These are phyloP conservation scores for Trachelus iudaicus DNA, from an alignment of 2,888 invertebrate genomes.

Conservation along the genomic window DNA sequence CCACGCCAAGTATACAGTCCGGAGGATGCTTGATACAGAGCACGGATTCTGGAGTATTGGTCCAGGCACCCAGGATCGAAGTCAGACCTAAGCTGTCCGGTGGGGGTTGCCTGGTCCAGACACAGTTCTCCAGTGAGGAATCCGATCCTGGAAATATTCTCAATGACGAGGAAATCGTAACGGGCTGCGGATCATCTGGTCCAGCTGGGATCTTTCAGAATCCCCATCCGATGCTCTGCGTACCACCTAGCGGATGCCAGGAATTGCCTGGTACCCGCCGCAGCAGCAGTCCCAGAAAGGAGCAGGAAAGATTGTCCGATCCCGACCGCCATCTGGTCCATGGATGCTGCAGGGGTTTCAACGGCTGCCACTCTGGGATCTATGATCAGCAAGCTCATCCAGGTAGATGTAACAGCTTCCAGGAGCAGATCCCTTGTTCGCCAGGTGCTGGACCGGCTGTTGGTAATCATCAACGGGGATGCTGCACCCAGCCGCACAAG, in stretches of 20 bases:
- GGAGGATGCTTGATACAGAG: slow-evolving; percentile 47
- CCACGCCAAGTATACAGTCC: slow-evolving; percentile 44
- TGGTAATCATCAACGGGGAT: background rate
- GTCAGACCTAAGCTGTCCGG: slow-evolving; percentile 48
- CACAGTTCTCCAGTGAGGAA: slow-evolving; percentile 30
- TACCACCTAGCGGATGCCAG: slow-evolving; percentile 54
- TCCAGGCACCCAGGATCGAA: slow-evolving; percentile 46
- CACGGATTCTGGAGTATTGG: slow-evolving; percentile 35
- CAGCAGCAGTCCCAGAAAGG: background rate
- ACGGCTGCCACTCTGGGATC: background rate
- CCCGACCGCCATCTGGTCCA: background rate
- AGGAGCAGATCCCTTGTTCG: background rate
- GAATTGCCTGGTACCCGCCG: slow-evolving; percentile 52
- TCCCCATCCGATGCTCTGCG: slow-evolving; percentile 16
- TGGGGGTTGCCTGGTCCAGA: slow-evolving; percentile 43
- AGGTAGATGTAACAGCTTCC: background rate
- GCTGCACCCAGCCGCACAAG: background rate
- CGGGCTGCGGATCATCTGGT: background rate
- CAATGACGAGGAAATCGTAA: slow-evolving; percentile 12
- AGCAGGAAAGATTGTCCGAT: no score
- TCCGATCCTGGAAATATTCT: slow-evolving; percentile 11
- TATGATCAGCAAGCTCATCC: background rate
- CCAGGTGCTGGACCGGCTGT: background rate
- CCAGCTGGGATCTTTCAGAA: slow-evolving; percentile 17
- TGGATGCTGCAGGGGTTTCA: background rate